phyloP scores from a whole-genome alignment of 2,797 vertebrate genomes.

The Spea hammondii region DNA sequence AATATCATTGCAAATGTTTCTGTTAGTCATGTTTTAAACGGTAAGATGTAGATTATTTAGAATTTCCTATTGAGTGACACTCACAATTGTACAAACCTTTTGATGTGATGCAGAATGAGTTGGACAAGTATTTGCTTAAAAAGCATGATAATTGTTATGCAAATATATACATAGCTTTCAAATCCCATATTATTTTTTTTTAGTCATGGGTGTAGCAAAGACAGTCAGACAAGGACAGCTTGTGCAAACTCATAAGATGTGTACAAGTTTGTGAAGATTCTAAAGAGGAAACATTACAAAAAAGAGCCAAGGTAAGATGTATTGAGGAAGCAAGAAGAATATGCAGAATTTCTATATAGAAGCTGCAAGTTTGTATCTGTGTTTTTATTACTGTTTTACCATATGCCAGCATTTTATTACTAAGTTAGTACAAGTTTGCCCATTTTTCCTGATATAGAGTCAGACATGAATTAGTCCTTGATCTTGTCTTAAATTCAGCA shows the following conservation, averaged over 20 bases:
- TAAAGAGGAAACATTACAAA: not conserved
- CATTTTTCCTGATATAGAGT: no score
- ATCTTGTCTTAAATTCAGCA: no score
- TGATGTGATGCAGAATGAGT: not conserved
- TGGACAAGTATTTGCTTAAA: constrained; percentile 8
- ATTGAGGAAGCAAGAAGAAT: no score
- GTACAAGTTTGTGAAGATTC: not conserved
- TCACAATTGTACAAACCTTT: not conserved
- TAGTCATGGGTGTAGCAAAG: constrained; percentile 29
- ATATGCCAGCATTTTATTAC: no score
- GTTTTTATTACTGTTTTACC: no score
- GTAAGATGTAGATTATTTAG: no score
- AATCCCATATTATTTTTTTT: not conserved
- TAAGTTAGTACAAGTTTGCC: no score
- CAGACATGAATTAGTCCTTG: no score
- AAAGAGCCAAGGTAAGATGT: constrained; percentile 16
- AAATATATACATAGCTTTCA: constrained; percentile 10
- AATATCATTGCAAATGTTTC: no score
- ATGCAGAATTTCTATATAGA: no score
- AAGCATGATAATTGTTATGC: constrained; percentile 14
- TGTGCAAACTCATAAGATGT: not conserved
- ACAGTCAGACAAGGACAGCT: not conserved
- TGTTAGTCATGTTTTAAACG: no score
- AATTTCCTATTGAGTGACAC: not conserved
- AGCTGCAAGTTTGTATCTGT: no score